Base-by-base conservation (phyloP, 2,113 vertebrate genomes). In the Perca fluviatilis region DNA sequence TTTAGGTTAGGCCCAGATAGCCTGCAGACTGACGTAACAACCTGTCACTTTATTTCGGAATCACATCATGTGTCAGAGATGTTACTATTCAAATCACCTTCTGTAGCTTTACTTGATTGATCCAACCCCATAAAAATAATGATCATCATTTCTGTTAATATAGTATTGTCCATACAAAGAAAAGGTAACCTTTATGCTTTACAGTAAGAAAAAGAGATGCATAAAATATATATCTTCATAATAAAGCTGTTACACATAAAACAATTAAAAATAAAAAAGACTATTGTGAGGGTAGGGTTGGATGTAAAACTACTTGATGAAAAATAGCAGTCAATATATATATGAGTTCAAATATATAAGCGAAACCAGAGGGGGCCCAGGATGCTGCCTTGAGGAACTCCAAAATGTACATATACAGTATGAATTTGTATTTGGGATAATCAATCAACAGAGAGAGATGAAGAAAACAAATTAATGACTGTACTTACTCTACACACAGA, bases 1-100 rank as follows among this genome's bases (percentile, higher is more conserved):
- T 90, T 93, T 92, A 78, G 81, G 33, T 90, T 84, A 57, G 60
- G 16, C 36, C 47, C 65, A 49, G 56, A 80, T 80, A 46, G 70
- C 85, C 89, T 77, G 79, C 86, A 77, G 88, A 67, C 64, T 47
- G 27, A 57, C 78, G 91, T 60, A 91, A 92, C 89, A 91, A 67
- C 56, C 85, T 80, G 79, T 85, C 79, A 74, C 19, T 56, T 76
- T 21, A 76, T 65, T 57, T 23, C 40, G 47, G 69, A 49, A 56
- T 73, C 73, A 73, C 50, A 0, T 25, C 25, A 86, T 46, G 33
- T 11, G 25, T 47, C 64, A 36, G 30, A 47, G 68, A 49, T 57
- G 16, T 5, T 18, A 57, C 40, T 4, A 49, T 47, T 66, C 10
- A 33, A 63, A 25, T 69, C 33, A 63, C 12, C 23, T n/a, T 51